Evolutionary conservation across 2,113 vertebrate genomes (phyloP), one percentile per base, ranked within the genome.

Genomic region (Hemibagrus wyckioides): DNA sequence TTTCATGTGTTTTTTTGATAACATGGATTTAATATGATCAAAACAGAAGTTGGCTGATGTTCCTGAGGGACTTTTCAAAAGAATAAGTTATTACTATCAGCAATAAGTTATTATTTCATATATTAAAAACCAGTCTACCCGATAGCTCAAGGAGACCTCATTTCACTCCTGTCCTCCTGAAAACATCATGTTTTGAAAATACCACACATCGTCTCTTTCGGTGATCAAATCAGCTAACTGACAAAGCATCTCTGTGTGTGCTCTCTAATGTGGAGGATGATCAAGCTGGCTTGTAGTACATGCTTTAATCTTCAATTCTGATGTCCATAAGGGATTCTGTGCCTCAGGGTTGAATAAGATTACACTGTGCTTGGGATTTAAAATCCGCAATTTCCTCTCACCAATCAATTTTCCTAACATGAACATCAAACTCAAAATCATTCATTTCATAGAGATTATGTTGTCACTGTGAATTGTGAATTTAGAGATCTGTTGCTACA

Each of bases 331-430:
- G 69, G 69, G 54, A 83, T 75, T 75, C 41, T 36, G 65, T 50
- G 80, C 67, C 59, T 57, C 50, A 28, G 54, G 39, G 80, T 56
- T 67, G 56, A 83, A 87, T 82, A 87, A 52, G 86, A 87, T 83
- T 87, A 87, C 39, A n/a, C 80, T 0, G 0, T 92, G 90, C 89
- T 76, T 59, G 92, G 92, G 94, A 93, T 91, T 87, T 93, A 91
- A 91, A 91, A 93, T 10, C 23, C 0, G 9, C 25, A 77, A 50
- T 80, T 80, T 85, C 23, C 21, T 3, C 84, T 69, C 90, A 92
- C 93, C 93, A 93, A 93, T 92, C 93, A 94, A 93, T 94, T 92
- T 91, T 80, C 82, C 92, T 92, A 93, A 93, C 93, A 92, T 92
- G 91, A 91, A 90, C 91, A 90, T 93, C 92, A 92, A 87, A 80